Percentiles rank a stretch among this genome's conserved stretches.
Evolutionary conservation across 2,797 vertebrate species (phyloP).

Genomic region (Trematomus bernacchii): DNA sequence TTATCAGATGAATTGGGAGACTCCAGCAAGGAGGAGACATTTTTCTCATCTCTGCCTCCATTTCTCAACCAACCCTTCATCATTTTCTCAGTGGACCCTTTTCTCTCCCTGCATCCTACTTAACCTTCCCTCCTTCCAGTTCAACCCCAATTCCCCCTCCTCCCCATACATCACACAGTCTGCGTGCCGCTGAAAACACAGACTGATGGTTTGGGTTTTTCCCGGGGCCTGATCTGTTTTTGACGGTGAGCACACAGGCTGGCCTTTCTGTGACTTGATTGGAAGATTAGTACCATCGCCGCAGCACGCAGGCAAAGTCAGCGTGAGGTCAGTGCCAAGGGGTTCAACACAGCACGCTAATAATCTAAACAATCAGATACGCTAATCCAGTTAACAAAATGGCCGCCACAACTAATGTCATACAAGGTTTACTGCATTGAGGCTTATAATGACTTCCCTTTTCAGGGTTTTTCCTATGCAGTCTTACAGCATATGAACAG

Average conservation of each 20-base stretch:
- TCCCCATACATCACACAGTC: slow-evolving; percentile 27
- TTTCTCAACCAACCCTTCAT: slow-evolving; percentile 62
- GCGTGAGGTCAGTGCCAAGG: slow-evolving; percentile 70
- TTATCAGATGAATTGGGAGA: slow-evolving; percentile 76
- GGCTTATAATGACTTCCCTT: slow-evolving; percentile 15
- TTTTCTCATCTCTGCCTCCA: slow-evolving; percentile 57
- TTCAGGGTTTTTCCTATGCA: slow-evolving; percentile 40
- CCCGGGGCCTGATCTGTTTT: slow-evolving; percentile 61
- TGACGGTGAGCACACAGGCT: slow-evolving; percentile 58
- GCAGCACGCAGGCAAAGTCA: slow-evolving; percentile 60
- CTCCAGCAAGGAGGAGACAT: slow-evolving; percentile 58
- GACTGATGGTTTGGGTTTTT: slow-evolving; percentile 51
- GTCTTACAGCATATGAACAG: slow-evolving; percentile 48
- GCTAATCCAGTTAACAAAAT: slow-evolving; percentile 54
- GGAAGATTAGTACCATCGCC: slow-evolving; percentile 64
- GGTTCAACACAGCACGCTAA: slow-evolving; percentile 51
- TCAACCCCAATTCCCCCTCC: slow-evolving; percentile 29
- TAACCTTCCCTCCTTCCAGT: slow-evolving; percentile 46
- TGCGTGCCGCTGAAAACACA: slow-evolving; percentile 29
- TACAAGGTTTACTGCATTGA: too few species aligned
- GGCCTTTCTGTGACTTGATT: slow-evolving; percentile 70
- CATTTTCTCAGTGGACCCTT: slow-evolving; percentile 49
- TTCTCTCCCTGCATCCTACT: slow-evolving; percentile 46
- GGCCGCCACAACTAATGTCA: background rate
- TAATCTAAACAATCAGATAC: slow-evolving; percentile 56